Evolutionary conservation across 2,888 invertebrate species (phyloP), one percentile per base, ranked within the genome.

Genomic region (Electrophaes corylata): DNA sequence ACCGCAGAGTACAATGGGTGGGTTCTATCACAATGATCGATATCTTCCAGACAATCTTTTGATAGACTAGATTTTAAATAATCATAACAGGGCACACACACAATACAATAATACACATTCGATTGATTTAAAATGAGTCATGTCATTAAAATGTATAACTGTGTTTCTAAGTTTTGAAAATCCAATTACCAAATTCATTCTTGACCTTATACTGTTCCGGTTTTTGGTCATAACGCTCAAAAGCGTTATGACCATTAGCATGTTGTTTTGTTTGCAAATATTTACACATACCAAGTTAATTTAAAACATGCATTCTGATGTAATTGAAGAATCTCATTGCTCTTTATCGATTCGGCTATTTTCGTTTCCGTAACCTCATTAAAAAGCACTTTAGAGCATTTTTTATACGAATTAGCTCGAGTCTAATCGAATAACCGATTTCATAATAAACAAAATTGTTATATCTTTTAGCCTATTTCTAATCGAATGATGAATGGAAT

Each of bases 171-270:
- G 35, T 33, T 53, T 48, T 14, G 4, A 48, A 57, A 58, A 33
- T 57, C 11, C 50, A 57, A 54, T 57, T 57, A 52, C 11, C 26
- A 44, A 60, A 53, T 56, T 58, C 20, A 39, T 49, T 59, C 18
- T 44, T 41, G 59, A 64, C 61, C 59, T 59, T 56, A 65, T 6
- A 10, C 19, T n/a, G 56, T 64, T 66, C 64, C 62, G 60, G 59
- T 46, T 60, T 44, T 31, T 44, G 31, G 37, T 46, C 5, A 43
- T 60, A 56, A 60, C 50, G 29, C 37, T 37, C 43, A 50, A 45
- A 46, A 41, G 26, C 39, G 55, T 59, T 60, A 55, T n/a, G n/a
- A n/a, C 57, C 45, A 55, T 60, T 55, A 41, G 39, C 10, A 10
- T 54, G 57, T 60, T 48, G 48, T 43, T 50, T 39, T 52, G 52